These are phyloP conservation scores for Tethea ocularis DNA, from an alignment of 2,888 invertebrate species.

Conservation along the genomic window DNA sequence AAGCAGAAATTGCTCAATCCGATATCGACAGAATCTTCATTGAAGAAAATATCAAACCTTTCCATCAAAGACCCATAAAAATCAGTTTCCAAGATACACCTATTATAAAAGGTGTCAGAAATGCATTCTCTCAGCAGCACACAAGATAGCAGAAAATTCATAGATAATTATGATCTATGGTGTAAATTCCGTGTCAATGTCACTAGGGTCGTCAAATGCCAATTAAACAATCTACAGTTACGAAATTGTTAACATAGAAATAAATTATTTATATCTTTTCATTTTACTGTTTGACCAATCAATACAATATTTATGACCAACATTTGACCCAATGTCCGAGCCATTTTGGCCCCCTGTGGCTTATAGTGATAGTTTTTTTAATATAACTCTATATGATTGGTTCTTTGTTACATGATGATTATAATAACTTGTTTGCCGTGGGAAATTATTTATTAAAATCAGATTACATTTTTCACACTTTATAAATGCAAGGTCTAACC, in stretches of 20 bases:
- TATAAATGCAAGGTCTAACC: not conserved
- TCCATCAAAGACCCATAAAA: too few relatives aligned
- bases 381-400: not conserved
- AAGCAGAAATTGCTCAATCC: too few relatives aligned
- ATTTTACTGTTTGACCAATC: not conserved
- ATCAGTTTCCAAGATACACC: too few relatives aligned
- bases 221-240: not conserved
- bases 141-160: too few relatives aligned
- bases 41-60: too few relatives aligned
- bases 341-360: not conserved
- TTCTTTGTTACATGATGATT: not conserved
- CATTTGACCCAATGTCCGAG: slow-evolving; percentile 4
- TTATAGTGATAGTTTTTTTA: not conserved
- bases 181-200: not conserved
- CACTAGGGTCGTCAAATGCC: not conserved
- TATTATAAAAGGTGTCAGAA: too few relatives aligned
- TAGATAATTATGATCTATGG: too few relatives aligned
- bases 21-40: too few relatives aligned
- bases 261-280: not conserved
- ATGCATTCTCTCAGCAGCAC: too few relatives aligned
- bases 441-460: not conserved
- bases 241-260: not conserved
- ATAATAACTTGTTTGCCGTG: not conserved
- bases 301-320: not conserved
- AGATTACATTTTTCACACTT: not conserved